Evolutionary conservation across 37 sponge, comb jelly and placozoan genomes (phyloP), one percentile per base, ranked within the genome.

Genomic region (Eunapius fragilis): DNA sequence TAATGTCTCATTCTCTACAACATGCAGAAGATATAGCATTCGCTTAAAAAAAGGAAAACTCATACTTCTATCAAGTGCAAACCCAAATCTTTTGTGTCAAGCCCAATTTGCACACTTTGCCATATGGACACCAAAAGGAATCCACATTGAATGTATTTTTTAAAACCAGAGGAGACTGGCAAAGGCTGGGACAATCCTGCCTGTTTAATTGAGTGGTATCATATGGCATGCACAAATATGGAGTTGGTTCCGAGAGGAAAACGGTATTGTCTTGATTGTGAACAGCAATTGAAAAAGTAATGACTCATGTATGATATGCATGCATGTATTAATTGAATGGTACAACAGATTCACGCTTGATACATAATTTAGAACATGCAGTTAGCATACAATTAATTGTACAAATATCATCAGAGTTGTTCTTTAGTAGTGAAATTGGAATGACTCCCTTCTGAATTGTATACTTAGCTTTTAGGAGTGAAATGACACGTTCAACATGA

Each of bases 191-290:
- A 88, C 27, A 74, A 73, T 68, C 25, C 31, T 27, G 9, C 2
- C 35, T 87, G 82, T 68, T 6, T 3, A 27, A 87, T 87, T n/a
- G 24, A 82, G 82, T 87, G 88, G 88, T 82, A 73, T 68, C 88
- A 87, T 33, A 72, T 81, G 35, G 36, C 10, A 2, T 88, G 89
- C 47, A 45, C 73, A 30, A 82, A 84, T 31, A 27, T 73, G 27
- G 34, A 24, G 22, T 24, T 5, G 32, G 67, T 88, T 36, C 82
- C 89, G 5, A 74, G 84, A 27, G 82, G 82, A 19, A 72, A 87
- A 25, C 72, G 82, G 88, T 31, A 58, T 32, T 87, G 88, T 67
- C 88, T 82, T 27, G 88, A 87, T 6, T 87, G 88, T 48, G 33
- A 82, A 38, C 49, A 81, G 45, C 72, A 82, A 9, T 69, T 34